These are phyloP conservation scores for Climacteris rufus DNA, from an alignment of 2,113 vertebrate genomes.

Conservation along the genomic window DNA sequence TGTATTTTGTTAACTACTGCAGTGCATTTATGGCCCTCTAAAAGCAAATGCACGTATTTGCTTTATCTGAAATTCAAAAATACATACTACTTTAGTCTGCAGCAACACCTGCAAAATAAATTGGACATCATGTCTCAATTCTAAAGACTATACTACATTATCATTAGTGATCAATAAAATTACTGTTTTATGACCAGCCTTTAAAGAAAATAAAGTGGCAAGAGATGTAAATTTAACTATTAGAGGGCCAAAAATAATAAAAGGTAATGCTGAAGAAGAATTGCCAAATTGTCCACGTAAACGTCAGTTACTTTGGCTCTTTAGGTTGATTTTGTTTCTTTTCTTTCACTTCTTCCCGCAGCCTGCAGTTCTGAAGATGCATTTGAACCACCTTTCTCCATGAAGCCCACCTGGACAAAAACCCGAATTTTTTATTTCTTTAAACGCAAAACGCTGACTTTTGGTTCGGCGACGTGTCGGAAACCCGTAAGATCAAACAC, in stretches of 20 bases:
- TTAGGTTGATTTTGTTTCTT: background rate
- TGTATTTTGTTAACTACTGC: background rate
- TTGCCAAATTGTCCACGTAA: background rate
- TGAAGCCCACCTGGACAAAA: background rate
- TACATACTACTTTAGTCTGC: background rate
- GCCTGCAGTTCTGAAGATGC: background rate
- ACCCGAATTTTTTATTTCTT: background rate
- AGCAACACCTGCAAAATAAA: background rate
- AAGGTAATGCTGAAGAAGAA: background rate
- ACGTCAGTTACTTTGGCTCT: background rate
- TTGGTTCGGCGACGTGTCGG: accelerated
- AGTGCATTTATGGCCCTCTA: background rate
- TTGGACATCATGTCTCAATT: background rate
- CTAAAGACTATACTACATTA: background rate
- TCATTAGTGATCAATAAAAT: background rate
- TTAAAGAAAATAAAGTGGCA: background rate
- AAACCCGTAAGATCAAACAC: background rate
- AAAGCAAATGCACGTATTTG: background rate
- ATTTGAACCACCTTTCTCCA: background rate
- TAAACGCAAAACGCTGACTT: background rate
- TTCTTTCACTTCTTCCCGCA: background rate
- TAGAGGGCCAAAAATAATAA: background rate
- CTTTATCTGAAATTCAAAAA: background rate
- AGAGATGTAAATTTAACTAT: background rate
- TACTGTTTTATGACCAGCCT: background rate